Base-by-base conservation (phyloP, 2,888 invertebrate genomes). In the Drosophila hamatofila region DNA sequence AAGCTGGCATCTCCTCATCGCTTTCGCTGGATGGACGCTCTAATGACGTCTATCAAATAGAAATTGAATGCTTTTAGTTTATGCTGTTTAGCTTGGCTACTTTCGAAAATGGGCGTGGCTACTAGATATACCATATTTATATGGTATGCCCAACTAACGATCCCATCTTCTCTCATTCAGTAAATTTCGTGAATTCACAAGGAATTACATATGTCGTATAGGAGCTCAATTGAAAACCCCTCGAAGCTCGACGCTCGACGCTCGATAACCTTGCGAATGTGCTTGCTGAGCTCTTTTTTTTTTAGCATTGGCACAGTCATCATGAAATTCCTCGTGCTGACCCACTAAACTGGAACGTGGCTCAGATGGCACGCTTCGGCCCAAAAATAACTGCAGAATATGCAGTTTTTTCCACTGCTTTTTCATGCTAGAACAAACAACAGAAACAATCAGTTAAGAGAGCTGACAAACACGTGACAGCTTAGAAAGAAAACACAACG, bases 21-120 rank as follows among this genome's bases (percentile, higher is more conserved):
- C 82, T 81, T 81, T 79, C 79, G 80, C 79, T 81, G 61, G 59
- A 79, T 59, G 70, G 41, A 37, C 25, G 44, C 54, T 48, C 49
- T 60, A 75, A 64, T 79, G 79, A 81, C 61, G 79, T 57, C 76
- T 52, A 75, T 75, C 76, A 79, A 79, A 79, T 66, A 80, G 82
- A 80, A 80, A 81, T 69, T 67, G 66, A 68, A 48, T 55, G 75
- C 51, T 48, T 49, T 35, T 23, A 56, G 46, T 48, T 72, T 42
- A 56, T 68, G 14, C 42, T 21, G 54, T 21, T 55, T 61, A 51
- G 30, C 30, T 51, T 52, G 42, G 58, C 48, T 37, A 66, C 68
- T 82, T 82, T 81, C 76, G 42, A 75, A 75, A 75, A 46, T 23
- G 49, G 42, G 68, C 54, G 51, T 64, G 52, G 30, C 30, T 8